These are phyloP conservation scores for Lerista edwardsae DNA, from an alignment of 2,797 vertebrate species.

Conservation along the genomic window DNA sequence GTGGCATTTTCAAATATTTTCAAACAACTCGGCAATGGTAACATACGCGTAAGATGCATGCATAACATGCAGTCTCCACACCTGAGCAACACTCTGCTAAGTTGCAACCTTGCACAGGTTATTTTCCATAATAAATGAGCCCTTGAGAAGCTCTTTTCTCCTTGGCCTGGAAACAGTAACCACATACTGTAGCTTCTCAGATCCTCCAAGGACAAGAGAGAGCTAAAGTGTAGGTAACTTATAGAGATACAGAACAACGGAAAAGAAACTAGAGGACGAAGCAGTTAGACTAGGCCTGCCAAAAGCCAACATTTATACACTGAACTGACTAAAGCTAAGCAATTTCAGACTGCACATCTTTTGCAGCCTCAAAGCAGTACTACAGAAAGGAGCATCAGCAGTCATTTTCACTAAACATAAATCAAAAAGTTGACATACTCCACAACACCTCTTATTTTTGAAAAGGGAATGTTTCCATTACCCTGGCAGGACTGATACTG, in stretches of 20 bases:
- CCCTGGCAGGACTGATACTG: not conserved
- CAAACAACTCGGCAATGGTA: not conserved
- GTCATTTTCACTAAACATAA: no score
- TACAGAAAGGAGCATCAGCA: not conserved
- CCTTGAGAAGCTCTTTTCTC: not conserved
- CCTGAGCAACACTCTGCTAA: not conserved
- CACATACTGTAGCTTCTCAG: not conserved
- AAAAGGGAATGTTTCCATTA: not conserved
- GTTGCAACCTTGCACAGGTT: not conserved
- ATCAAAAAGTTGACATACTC: not conserved
- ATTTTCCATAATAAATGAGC: not conserved
- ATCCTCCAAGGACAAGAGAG: not conserved
- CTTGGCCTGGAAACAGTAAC: slow-evolving; percentile 9
- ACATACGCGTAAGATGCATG: not conserved
- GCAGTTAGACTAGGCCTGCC: no score
- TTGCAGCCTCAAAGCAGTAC: not conserved
- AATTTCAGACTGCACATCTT: no score
- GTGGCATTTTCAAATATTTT: not conserved
- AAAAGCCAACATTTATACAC: no score
- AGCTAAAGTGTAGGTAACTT: not conserved
- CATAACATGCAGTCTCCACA: not conserved
- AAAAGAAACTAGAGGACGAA: no score
- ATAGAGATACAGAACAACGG: not conserved
- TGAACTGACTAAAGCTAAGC: not conserved
- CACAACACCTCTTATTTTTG: not conserved